Conservation (phyloP, 1,140 invertebrate species). For the Bombus ignitus region DNA sequence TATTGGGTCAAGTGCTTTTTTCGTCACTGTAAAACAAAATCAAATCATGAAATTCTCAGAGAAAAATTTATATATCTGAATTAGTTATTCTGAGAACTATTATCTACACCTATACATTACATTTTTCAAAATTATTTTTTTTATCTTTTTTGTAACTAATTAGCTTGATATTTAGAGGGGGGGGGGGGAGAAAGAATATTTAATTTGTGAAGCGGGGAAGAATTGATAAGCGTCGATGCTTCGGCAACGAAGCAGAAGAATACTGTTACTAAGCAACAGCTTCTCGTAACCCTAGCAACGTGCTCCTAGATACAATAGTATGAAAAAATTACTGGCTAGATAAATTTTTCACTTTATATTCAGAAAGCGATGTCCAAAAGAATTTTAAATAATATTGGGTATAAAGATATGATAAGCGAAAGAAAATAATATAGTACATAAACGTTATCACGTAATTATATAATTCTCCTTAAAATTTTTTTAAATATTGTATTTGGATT, state of each 20-base stretch:
- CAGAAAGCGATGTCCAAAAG: no score
- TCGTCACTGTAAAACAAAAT: constrained; percentile 73
- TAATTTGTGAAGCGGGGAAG: neutral
- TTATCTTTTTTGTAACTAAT: neutral
- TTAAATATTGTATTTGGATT: no score
- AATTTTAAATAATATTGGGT: no score
- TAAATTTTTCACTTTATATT: no score
- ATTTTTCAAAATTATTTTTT: neutral
- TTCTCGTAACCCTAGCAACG: constrained; percentile 67
- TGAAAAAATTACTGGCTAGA: no score
- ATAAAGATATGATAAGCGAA: no score
- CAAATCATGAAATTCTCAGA: neutral
- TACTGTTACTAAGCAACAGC: constrained; percentile 77
- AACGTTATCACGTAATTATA: no score
- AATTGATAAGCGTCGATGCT: constrained; percentile 14
- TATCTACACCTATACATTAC: no score
- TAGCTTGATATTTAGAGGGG: neutral
- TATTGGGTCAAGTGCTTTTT: constrained; percentile 66
- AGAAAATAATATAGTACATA: no score
- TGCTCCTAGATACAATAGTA: neutral
- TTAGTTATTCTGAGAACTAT: no score
- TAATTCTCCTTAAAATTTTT: no score
- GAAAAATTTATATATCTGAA: no score
- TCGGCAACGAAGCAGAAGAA: constrained; percentile 51
- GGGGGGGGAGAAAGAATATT: neutral